Evolutionary conservation across 2,113 vertebrate species (phyloP).

Genomic region (Channa maculata): DNA sequence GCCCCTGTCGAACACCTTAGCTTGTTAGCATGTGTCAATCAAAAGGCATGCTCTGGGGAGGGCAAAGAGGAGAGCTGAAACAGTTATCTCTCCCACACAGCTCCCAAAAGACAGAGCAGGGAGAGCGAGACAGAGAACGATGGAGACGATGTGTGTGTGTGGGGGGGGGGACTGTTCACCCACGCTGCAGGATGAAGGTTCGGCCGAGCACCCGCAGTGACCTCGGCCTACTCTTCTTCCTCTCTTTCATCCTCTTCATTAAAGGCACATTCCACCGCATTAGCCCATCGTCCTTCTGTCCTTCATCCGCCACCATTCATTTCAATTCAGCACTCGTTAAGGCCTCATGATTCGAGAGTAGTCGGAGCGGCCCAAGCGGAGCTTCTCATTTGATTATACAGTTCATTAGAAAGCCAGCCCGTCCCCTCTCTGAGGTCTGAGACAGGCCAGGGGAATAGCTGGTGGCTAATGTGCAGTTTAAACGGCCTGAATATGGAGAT

Average conservation of each 20-base stretch:
- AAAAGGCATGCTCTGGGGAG: slow-evolving; percentile 58
- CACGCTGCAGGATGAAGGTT: not conserved
- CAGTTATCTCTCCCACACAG: slow-evolving; percentile 64
- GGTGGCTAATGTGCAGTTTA: slow-evolving; percentile 68
- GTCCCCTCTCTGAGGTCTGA: slow-evolving; percentile 16
- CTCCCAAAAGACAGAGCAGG: slow-evolving; percentile 14
- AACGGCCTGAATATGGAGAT: slow-evolving; percentile 75
- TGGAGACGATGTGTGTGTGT: not conserved
- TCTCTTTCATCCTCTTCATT: slow-evolving; percentile 67
- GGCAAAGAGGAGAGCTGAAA: slow-evolving; percentile 48
- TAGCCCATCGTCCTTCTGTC: slow-evolving; percentile 58
- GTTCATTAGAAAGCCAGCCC: slow-evolving; percentile 69
- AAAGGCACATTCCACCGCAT: slow-evolving; percentile 70
- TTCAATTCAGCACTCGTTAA: slow-evolving; percentile 63
- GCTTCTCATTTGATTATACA: slow-evolving; percentile 78
- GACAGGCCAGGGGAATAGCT: slow-evolving; percentile 50
- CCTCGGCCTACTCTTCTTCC: slow-evolving; percentile 22
- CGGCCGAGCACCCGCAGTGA: slow-evolving; percentile 38
- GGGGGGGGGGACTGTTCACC: not conserved
- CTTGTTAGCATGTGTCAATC: slow-evolving; percentile 85
- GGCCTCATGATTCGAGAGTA: slow-evolving; percentile 34
- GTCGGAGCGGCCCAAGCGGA: slow-evolving; percentile 43
- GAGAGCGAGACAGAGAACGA: not conserved
- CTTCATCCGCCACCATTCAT: slow-evolving; percentile 73
- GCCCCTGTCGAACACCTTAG: slow-evolving; percentile 65